These are phyloP conservation scores for Drosophila paramelanica DNA, from an alignment of 2,888 invertebrate species.

Conservation along the genomic window DNA sequence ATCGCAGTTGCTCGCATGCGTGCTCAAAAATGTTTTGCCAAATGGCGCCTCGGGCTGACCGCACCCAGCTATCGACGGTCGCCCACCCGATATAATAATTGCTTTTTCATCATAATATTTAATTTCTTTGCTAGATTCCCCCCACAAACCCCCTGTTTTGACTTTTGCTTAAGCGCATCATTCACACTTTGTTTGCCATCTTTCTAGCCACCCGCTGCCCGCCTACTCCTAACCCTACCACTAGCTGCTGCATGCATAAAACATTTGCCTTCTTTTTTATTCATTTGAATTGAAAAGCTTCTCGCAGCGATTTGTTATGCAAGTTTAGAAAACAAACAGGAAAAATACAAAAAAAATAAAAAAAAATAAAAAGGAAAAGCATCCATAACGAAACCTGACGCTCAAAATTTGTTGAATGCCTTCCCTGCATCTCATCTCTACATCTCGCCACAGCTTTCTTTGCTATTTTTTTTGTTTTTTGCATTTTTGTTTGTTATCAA, in stretches of 20 bases:
- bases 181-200: conserved; percentile 65
- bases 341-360: conserved; percentile 31
- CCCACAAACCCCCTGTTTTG: conserved; percentile 23
- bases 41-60: conserved; percentile 45
- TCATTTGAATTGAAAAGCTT: conserved; percentile 76
- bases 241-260: conserved; percentile 62
- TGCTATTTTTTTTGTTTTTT: conserved; percentile 20
- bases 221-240: background rate
- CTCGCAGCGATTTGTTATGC: conserved; percentile 72
- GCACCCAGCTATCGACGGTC: conserved; percentile 31
- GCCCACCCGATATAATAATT: conserved; percentile 41
- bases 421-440: conserved; percentile 34
- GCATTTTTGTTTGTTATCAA: conserved; percentile 66
- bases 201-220: background rate
- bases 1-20: conserved; percentile 43
- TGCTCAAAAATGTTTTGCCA: conserved; percentile 38
- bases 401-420: conserved; percentile 69
- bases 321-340: conserved; percentile 71
- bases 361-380: conserved; percentile 21
- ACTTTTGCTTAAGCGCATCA: conserved; percentile 56
- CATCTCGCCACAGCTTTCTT: conserved; percentile 24
- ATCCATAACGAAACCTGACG: conserved; percentile 64
- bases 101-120: conserved; percentile 44
- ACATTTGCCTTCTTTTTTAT: conserved; percentile 66
- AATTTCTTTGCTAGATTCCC: conserved; percentile 30